A percentile compares a stretch with the other conserved stretches of the same genome.
Conservation (phyloP, 2,888 invertebrate genomes). For the Drosophila tripunctata region DNA sequence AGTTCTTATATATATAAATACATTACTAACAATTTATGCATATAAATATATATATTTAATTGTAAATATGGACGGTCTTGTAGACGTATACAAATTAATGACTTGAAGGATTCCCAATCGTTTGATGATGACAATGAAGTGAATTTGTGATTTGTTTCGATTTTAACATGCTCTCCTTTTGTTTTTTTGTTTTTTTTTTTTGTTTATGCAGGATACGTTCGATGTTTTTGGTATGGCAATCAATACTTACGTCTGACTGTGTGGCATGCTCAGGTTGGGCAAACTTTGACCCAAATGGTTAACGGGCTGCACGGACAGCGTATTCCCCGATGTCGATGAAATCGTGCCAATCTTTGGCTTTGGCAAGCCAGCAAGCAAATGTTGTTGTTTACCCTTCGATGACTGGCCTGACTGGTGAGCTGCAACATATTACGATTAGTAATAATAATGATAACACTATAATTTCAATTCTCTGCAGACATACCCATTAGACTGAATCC, state of each 20-base stretch:
- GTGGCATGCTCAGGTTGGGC: constrained; percentile 88
- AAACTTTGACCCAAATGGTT: constrained; percentile 91
- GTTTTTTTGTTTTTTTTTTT: not conserved
- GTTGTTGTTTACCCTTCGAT: constrained; percentile 73
- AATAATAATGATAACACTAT: not conserved
- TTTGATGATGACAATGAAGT: constrained; percentile 30
- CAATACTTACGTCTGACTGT: constrained; percentile 82
- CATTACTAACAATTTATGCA: constrained; percentile 11
- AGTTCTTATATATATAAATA: constrained; percentile 13
- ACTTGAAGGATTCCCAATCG: constrained; percentile 38
- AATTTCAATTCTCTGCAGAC: not conserved
- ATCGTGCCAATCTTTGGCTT: constrained; percentile 75
- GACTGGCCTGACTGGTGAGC: constrained; percentile 62
- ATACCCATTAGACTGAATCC: constrained; percentile 81
- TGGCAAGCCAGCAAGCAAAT: constrained; percentile 83
- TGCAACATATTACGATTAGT: constrained; percentile 13
- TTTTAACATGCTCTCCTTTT: constrained; percentile 40
- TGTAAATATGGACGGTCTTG: constrained; percentile 47
- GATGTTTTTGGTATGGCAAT: constrained; percentile 6
- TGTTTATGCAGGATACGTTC: constrained; percentile 2
- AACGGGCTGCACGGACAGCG: constrained; percentile 90
- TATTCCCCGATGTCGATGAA: constrained; percentile 86
- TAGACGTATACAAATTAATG: constrained; percentile 55
- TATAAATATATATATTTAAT: constrained; percentile 29
- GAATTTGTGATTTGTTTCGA: too few relatives aligned